These are phyloP conservation scores for Pyrrhia umbra DNA, from an alignment of 2,888 invertebrate genomes.

Conservation along the genomic window DNA sequence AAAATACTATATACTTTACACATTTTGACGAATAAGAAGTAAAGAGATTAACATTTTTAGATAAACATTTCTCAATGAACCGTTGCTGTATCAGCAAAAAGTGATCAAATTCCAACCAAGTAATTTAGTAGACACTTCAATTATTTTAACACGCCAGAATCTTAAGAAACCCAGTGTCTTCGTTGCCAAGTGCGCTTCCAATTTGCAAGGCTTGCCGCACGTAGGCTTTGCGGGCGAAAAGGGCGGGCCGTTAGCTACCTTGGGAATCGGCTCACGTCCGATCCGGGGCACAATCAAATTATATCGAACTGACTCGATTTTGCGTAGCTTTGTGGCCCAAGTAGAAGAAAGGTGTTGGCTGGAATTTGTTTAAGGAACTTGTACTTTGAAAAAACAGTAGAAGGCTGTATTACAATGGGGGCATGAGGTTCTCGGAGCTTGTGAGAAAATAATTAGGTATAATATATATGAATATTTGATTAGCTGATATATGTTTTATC, in stretches of 20 bases:
- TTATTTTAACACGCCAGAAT: slow-evolving; percentile 24
- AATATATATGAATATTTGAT: no score
- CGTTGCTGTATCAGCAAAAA: neutral
- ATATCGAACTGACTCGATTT: slow-evolving; percentile 65
- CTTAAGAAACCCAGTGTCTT: slow-evolving; percentile 29
- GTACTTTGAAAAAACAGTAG: neutral
- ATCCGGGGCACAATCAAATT: slow-evolving; percentile 62
- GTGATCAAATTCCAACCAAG: slow-evolving; percentile 20
- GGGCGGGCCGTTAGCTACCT: slow-evolving; percentile 50
- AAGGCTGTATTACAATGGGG: no score
- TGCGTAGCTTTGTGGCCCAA: slow-evolving; percentile 43
- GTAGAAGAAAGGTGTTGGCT: slow-evolving; percentile 25
- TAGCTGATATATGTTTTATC: no score
- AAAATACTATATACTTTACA: no score
- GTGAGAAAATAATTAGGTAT: no score
- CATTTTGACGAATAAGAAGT: no score
- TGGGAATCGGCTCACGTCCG: slow-evolving; percentile 60
- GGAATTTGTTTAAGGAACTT: neutral
- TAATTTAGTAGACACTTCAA: slow-evolving; percentile 27
- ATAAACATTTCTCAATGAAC: neutral
- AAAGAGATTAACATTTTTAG: no score
- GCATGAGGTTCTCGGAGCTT: no score
- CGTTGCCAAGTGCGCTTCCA: slow-evolving; percentile 41
- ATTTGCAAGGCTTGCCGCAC: slow-evolving; percentile 50
- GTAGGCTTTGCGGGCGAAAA: slow-evolving; percentile 49